Base-by-base conservation (phyloP, 2,797 vertebrate species). In the Tapera naevia region DNA sequence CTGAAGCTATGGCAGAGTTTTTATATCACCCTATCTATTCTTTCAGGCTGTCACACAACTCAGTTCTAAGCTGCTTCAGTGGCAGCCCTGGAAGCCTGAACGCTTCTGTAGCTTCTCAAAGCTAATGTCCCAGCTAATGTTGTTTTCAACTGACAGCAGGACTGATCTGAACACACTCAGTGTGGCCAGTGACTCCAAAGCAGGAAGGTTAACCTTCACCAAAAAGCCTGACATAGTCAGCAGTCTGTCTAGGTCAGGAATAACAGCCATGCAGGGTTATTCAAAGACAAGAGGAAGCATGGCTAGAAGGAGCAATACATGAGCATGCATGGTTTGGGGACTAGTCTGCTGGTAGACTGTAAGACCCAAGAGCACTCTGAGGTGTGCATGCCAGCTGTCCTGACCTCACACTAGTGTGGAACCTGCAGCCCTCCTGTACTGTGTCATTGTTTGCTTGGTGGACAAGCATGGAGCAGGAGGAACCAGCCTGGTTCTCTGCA, bases 21-120 rank as follows among this genome's bases (percentile, higher is more conserved):
- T 89, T 89, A 50, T 91, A 67, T 66, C 82, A 37, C 53, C 28
- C 70, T 61, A 66, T 83, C 95, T 87, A 18, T 88, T 89, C 91
- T 83, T 70, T 37, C 80, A 81, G 19, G 7, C 80, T 86, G 91
- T 85, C 94, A 83, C 88, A 94, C 78, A 88, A 46, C 67, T 95
- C 93, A 80, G 85, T 87, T 95, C 88, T 88, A 86, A 96, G 50
- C 78, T 41, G 66, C 39, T 76, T 81, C 60, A 17, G 24, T 66
- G 57, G 74, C 84, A 91, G 93, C 72, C 46, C 70, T 88, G 81
- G 65, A 91, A 88, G 80, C 76, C 69, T 32, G 8, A 62, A 37
- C 0, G 1, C 46, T 78, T 41, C 78, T 27, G 32, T 8, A 56
- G 62, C 18, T 70, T 50, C 87, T 75, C 58, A 13, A 7, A 73